Conservation (phyloP, 2,888 invertebrate species). For the Orchestes rusci region DNA sequence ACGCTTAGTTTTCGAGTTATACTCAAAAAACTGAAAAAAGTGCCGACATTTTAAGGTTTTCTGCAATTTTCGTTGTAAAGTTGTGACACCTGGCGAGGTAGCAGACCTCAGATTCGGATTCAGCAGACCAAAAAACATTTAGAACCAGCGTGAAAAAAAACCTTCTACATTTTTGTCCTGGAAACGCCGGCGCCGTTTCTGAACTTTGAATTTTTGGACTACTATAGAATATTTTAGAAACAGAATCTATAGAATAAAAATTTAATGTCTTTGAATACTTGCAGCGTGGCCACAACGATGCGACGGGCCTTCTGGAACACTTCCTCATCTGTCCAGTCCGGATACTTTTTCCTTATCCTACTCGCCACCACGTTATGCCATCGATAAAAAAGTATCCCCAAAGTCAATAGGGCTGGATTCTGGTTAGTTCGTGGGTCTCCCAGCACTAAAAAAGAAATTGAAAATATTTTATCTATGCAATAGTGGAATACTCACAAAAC, state of each 20-base stretch:
- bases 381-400: slow-evolving; percentile 87
- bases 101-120: too few species aligned
- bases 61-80: too few species aligned
- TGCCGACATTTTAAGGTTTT: too few species aligned
- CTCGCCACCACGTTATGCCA: slow-evolving; percentile 93
- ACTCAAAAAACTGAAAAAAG: too few species aligned
- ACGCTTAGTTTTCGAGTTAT: too few species aligned
- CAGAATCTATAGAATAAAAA: too few species aligned
- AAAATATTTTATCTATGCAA: background rate
- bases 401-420: slow-evolving; percentile 89
- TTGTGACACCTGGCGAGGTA: too few species aligned
- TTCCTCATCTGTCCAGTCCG: slow-evolving; percentile 89
- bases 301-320: slow-evolving; percentile 86
- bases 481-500: slow-evolving; percentile 55
- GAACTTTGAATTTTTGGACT: background rate
- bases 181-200: background rate
- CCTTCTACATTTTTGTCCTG: too few species aligned
- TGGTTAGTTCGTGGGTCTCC: slow-evolving; percentile 97
- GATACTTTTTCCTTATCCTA: slow-evolving; percentile 68
- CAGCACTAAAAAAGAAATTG: slow-evolving; percentile 56
- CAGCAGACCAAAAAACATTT: too few species aligned
- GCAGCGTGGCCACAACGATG: slow-evolving; percentile 86
- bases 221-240: background rate
- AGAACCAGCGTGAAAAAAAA: background rate
- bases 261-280: too few species aligned